A percentile compares a stretch with the other conserved stretches of the same genome.
Conservation (phyloP, 2,888 invertebrate genomes). For the Pyrocoelia pectoralis region DNA sequence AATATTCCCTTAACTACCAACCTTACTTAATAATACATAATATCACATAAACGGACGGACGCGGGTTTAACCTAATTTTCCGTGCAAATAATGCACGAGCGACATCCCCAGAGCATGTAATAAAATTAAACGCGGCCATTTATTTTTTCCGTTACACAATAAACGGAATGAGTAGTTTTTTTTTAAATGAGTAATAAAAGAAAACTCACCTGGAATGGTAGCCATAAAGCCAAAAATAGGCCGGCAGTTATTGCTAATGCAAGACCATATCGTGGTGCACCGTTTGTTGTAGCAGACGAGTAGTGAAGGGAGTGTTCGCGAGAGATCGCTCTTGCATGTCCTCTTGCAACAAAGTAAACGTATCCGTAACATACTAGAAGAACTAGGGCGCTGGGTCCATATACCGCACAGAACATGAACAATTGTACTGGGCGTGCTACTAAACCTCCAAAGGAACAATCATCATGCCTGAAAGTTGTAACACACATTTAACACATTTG, state of each 20-base stretch:
- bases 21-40: neutral
- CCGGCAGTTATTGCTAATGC: slow-evolving; percentile 71
- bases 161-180: too few relatives aligned
- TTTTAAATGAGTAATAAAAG: neutral
- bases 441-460: slow-evolving; percentile 62
- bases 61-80: neutral
- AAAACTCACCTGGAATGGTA: slow-evolving; percentile 66
- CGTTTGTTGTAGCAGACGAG: slow-evolving; percentile 43
- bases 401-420: slow-evolving; percentile 67
- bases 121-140: neutral
- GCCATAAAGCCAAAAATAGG: slow-evolving; percentile 67
- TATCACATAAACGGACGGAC: neutral
- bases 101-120: neutral
- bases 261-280: slow-evolving; percentile 66
- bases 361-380: slow-evolving; percentile 69
- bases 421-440: slow-evolving; percentile 65
- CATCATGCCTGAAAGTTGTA: slow-evolving; percentile 54
- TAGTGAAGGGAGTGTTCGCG: slow-evolving; percentile 65
- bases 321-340: slow-evolving; percentile 70
- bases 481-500: neutral
- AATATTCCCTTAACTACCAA: neutral
- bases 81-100: neutral
- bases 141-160: too few relatives aligned
- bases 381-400: slow-evolving; percentile 67
- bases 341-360: slow-evolving; percentile 69